Evolutionary conservation across 2,113 vertebrate species (phyloP).

Genomic region (Rhodinocichla rosea): DNA sequence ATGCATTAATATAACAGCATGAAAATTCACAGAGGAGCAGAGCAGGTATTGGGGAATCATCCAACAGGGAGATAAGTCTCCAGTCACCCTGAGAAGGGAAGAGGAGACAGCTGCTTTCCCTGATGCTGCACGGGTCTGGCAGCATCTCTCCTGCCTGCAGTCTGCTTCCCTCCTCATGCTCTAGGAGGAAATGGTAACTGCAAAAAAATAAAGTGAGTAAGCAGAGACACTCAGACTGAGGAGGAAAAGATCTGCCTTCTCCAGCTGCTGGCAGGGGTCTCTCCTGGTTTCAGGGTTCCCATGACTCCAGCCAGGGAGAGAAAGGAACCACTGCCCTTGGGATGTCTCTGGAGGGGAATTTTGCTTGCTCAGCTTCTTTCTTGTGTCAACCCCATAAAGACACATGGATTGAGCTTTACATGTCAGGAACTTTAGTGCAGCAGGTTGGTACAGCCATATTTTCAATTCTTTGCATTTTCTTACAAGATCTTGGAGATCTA

Average conservation of each 20-base stretch:
- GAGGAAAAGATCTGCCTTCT: not conserved
- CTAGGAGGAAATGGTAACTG: not conserved
- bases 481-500: not conserved
- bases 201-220: not conserved
- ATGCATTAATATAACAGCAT: not conserved
- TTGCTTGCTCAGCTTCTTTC: not conserved
- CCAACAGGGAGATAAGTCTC: not conserved
- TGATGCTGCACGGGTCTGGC: rapidly evolving
- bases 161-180: not conserved
- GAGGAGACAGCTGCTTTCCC: not conserved
- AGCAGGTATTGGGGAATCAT: not conserved
- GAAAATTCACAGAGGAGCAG: not conserved
- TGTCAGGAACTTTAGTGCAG: not conserved
- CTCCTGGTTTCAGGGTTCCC: not conserved
- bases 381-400: not conserved
- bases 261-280: not conserved
- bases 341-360: not conserved
- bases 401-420: not conserved
- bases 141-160: not conserved
- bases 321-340: not conserved
- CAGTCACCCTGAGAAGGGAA: not conserved
- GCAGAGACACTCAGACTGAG: not conserved
- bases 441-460: not conserved
- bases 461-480: not conserved
- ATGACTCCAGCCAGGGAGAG: not conserved